These are phyloP conservation scores for Mormyrops boulengeri DNA, from an alignment of 2,797 vertebrate genomes.

Conservation along the genomic window DNA sequence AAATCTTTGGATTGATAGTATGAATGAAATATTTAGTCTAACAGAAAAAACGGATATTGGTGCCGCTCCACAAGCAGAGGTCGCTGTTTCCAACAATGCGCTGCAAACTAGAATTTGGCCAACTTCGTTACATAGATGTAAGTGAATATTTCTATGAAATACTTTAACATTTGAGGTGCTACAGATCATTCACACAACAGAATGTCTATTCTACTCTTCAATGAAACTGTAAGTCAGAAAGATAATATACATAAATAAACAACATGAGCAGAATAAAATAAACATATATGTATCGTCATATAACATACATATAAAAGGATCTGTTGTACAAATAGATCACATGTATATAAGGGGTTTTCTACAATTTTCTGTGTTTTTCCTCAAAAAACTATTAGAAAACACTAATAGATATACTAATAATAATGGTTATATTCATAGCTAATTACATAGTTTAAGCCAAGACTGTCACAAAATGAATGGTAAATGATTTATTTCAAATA, in stretches of 20 bases:
- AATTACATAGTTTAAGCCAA: neutral
- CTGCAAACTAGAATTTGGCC: neutral
- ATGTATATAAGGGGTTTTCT: neutral
- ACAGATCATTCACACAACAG: neutral
- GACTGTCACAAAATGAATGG: neutral
- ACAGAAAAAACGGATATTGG: neutral
- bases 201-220: neutral
- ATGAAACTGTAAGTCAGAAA: neutral
- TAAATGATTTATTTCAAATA: neutral
- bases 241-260: neutral
- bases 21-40: constrained; percentile 14
- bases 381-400: neutral
- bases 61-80: neutral
- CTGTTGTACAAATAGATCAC: neutral
- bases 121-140: neutral
- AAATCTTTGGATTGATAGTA: constrained; percentile 13
- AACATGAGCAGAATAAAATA: neutral
- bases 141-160: neutral
- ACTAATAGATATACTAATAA: neutral
- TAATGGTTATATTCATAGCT: neutral
- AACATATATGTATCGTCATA: constrained; percentile 4
- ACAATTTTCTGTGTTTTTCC: neutral
- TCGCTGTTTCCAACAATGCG: neutral
- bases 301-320: neutral
- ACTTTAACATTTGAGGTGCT: neutral